Evolutionary conservation across 2,888 invertebrate species (phyloP), one percentile per base, ranked within the genome.

Genomic region (Caenorhabditis sp.): DNA sequence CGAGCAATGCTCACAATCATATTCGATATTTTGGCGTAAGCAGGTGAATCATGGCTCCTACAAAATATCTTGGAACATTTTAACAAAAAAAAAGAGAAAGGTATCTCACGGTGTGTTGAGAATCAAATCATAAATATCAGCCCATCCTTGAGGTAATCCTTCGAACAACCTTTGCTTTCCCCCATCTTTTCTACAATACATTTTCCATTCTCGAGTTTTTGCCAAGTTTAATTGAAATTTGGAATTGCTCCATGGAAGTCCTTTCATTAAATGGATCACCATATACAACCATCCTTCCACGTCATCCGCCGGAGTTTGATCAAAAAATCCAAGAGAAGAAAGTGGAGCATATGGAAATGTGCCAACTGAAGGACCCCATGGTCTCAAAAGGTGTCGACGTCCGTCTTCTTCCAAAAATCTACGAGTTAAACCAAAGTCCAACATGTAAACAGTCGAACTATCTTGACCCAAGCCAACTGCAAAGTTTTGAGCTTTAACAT

Each of bases 401-500:
- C 73, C 73, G 57, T 67, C 43, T 8, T 7, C 3, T 21, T 74
- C 74, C 63, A 66, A 23, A 63, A 59, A 83, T 58, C 77, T 66
- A 57, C 80, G 66, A 1, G 83, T 77, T 59, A 84, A 70, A 38
- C 84, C 84, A 61, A 84, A 84, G 59, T 84, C 84, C 10, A 84
- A 70, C 83, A 84, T 83, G 67, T 81, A 84, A 36, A 84, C 76
- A 59, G 60, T 72, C 10, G 53, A 68, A 14, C 69, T 69, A 38
- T 80, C 74, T 26, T 76, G 69, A 14, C 78, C 83, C 3, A 76
- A 53, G 0, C 83, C 84, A 38, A 84, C 81, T 1, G 83, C 83
- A 50, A 84, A 83, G 65, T 84, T 84, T 52, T 81, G 80, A 2
- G 82, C 77, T 60, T 84, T 84, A 20, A 84, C 70, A 63, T 84